Conservation (phyloP, 2,797 vertebrate genomes). For the Nasua narica region DNA sequence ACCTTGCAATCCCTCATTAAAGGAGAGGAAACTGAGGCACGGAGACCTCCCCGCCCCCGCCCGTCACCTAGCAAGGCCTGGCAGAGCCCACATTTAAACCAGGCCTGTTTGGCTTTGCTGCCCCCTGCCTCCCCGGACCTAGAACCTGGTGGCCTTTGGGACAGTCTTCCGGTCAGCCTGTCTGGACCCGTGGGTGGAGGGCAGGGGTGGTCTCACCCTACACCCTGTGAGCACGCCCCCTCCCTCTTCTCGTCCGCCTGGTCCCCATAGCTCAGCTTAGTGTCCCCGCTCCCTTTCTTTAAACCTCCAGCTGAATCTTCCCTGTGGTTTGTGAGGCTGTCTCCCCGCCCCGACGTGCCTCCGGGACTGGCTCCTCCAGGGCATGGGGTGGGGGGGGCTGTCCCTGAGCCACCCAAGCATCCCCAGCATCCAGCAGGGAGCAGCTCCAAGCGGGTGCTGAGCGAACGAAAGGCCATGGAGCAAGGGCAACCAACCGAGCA, state of each 20-base stretch:
- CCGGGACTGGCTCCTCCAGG: neutral
- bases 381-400: neutral
- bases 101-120: neutral
- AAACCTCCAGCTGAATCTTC: neutral
- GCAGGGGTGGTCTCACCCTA: neutral
- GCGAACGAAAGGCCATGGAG: neutral
- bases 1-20: too few species aligned
- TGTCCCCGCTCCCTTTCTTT: neutral
- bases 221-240: too few species aligned
- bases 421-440: neutral
- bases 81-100: neutral
- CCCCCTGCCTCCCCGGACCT: neutral
- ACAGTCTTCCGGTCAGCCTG: neutral
- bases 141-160: neutral
- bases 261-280: neutral
- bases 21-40: conserved; percentile 14
- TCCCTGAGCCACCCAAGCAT: neutral
- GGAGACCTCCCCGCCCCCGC: neutral
- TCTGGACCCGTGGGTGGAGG: neutral
- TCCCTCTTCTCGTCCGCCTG: neutral
- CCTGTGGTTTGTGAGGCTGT: accelerated
- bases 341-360: neutral
- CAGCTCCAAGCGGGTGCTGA: neutral
- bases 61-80: neutral
- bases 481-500: too few species aligned